Percentiles rank a stretch among this genome's conserved stretches.
Evolutionary conservation across 1,140 invertebrate species (phyloP).

Genomic region (Drosophila simulans): DNA sequence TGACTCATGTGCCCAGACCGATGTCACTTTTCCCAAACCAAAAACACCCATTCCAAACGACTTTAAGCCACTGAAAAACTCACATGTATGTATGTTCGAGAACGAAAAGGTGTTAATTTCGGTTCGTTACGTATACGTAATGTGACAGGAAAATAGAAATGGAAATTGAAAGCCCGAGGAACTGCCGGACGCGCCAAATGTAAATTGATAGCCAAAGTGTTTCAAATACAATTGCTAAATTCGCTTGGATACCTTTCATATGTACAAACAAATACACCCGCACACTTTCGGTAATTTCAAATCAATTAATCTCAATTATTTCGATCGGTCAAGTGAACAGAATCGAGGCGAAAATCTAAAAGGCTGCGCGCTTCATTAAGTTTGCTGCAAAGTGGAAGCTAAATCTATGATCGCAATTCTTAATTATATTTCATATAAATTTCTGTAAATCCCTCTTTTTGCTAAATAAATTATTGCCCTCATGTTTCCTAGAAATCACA

Average conservation of each 20-base stretch:
- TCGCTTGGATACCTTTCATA: background rate
- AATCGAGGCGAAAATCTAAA: conserved; percentile 38
- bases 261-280: conserved; percentile 1
- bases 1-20: conserved; percentile 15
- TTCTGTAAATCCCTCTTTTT: conserved; percentile 12
- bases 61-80: conserved; percentile 18
- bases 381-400: conserved; percentile 25
- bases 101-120: conserved; percentile 58
- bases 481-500: conserved; percentile 15
- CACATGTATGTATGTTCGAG: background rate
- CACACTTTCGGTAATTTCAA: conserved; percentile 35
- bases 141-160: conserved; percentile 38
- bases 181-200: conserved; percentile 22
- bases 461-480: conserved; percentile 20
- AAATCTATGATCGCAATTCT: conserved; percentile 34
- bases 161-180: conserved; percentile 36
- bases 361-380: conserved; percentile 26
- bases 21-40: conserved; percentile 45
- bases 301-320: conserved; percentile 63
- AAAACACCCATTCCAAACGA: conserved; percentile 23
- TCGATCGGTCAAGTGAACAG: conserved; percentile 41
- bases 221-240: conserved; percentile 28
- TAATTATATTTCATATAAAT: conserved; percentile 51
- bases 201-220: conserved; percentile 50
- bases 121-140: conserved; percentile 59